Evolutionary conservation across 2,797 vertebrate species (phyloP).

Genomic region (Heterohyrax brucei): DNA sequence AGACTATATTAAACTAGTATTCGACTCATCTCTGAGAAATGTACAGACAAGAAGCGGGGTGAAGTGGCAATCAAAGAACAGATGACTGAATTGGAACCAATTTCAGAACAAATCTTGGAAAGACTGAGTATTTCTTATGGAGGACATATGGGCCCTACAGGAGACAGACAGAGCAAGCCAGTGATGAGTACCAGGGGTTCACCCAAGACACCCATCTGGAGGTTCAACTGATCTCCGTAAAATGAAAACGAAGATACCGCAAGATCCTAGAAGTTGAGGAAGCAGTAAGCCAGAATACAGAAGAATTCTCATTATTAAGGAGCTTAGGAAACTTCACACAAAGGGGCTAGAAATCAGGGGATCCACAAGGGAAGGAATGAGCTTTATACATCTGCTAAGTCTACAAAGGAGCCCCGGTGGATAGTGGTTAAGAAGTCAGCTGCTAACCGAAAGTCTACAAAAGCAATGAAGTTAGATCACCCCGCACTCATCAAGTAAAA

Average conservation of each 20-base stretch:
- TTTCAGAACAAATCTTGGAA: background rate
- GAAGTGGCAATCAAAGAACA: background rate
- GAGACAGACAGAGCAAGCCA: background rate
- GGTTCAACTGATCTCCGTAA: slow-evolving; percentile 2
- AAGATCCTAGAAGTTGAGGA: slow-evolving; percentile 5
- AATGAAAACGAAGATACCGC: background rate
- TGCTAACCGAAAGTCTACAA: background rate
- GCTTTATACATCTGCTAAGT: background rate
- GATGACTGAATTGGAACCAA: background rate
- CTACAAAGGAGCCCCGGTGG: no score
- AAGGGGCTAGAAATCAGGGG: background rate
- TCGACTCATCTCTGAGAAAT: background rate
- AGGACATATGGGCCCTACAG: background rate
- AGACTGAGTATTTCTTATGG: background rate
- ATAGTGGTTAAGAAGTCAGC: no score
- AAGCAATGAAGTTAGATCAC: background rate
- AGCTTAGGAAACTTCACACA: background rate
- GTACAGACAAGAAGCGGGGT: slow-evolving; percentile 19
- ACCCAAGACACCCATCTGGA: background rate
- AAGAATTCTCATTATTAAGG: background rate
- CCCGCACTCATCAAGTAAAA: background rate
- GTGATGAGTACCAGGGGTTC: background rate
- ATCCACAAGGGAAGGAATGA: background rate
- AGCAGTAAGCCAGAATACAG: background rate
- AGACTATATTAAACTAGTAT: background rate